phyloP scores from a whole-genome alignment of 2,113 vertebrate species.

The Larimichthys polyactis region DNA sequence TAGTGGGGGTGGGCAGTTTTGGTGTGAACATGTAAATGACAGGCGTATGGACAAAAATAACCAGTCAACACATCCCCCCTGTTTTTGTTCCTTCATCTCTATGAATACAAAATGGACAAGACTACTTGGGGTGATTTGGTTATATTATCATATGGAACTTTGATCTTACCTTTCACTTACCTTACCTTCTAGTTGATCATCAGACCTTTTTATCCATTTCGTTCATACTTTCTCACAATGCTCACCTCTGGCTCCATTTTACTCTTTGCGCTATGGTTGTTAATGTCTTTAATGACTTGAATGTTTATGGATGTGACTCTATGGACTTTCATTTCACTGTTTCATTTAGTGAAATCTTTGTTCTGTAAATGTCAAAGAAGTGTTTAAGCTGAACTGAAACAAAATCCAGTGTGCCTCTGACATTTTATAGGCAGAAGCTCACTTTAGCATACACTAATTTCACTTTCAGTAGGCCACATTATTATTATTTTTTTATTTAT shows the following conservation, averaged over 20 bases:
- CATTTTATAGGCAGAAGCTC: not conserved
- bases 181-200: not conserved
- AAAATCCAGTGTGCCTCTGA: slow-evolving; percentile 13
- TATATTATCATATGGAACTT: slow-evolving; percentile 31
- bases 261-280: not conserved
- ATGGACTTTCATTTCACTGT: not conserved
- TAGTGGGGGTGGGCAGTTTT: slow-evolving; percentile 57
- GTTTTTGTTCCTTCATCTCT: slow-evolving; percentile 44
- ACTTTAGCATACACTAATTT: not conserved
- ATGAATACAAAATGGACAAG: slow-evolving; percentile 58
- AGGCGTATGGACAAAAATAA: slow-evolving; percentile 72
- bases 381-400: slow-evolving; percentile 15
- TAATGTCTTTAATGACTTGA: slow-evolving; percentile 13
- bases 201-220: not conserved
- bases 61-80: slow-evolving; percentile 55
- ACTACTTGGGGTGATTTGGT: slow-evolving; percentile 23
- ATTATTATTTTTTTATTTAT: not conserved
- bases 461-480: not conserved
- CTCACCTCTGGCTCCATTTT: not conserved
- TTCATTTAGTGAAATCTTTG: slow-evolving; percentile 4
- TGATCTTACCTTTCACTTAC: slow-evolving; percentile 38
- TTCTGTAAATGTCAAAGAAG: slow-evolving; percentile 51
- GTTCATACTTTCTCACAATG: not conserved
- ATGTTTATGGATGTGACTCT: slow-evolving; percentile 17
- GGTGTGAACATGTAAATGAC: slow-evolving; percentile 80